These are phyloP conservation scores for Cydia amplana DNA, from an alignment of 1,140 invertebrate genomes.

Conservation along the genomic window DNA sequence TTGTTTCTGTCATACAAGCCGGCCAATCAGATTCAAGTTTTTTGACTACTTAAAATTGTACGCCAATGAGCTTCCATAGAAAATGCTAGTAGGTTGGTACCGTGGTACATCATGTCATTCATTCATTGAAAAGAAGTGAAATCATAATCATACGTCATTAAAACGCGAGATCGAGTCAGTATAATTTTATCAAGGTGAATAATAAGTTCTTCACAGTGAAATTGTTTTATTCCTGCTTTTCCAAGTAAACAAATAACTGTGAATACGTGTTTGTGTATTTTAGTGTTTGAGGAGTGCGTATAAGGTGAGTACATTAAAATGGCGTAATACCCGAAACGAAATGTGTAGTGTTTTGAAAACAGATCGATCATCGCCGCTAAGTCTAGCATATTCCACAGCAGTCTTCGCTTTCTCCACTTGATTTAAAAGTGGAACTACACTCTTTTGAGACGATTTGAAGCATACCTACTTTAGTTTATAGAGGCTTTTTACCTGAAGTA, in stretches of 20 bases:
- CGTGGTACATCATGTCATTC: not conserved
- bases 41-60: not conserved
- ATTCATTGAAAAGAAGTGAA: not conserved
- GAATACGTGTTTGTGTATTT: not conserved
- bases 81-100: not conserved
- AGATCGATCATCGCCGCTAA: conserved; percentile 55
- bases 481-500: not conserved
- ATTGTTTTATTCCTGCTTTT: conserved; percentile 23
- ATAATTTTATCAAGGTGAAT: conserved; percentile 6
- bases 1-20: not conserved
- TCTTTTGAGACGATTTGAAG: not conserved
- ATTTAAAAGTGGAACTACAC: not conserved
- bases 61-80: not conserved
- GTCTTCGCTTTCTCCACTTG: conserved; percentile 7
- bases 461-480: not conserved
- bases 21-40: not conserved
- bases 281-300: not conserved
- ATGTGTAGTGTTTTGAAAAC: conserved; percentile 36
- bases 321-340: not conserved
- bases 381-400: conserved; percentile 54
- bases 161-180: not conserved
- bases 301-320: conserved; percentile 16
- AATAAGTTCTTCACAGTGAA: not conserved
- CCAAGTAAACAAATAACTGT: not conserved
- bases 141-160: conserved; percentile 7